Percentiles rank a stretch among this genome's conserved stretches.
Conservation (phyloP, 2,113 vertebrate species). For the Uria lomvia region DNA sequence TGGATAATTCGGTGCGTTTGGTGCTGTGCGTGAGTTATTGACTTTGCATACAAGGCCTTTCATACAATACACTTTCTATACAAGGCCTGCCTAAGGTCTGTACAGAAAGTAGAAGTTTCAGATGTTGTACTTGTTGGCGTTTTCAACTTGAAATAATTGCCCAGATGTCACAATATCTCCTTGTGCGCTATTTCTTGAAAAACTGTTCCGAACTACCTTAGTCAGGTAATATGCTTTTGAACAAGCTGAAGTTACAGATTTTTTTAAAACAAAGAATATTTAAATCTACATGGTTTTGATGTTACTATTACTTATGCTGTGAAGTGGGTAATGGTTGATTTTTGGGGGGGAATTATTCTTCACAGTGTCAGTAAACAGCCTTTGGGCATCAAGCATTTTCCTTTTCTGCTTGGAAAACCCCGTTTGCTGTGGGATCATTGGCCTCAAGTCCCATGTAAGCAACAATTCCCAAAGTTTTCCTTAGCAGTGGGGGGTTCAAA, state of each 20-base stretch:
- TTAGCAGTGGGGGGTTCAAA: background rate
- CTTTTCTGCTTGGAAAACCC: background rate
- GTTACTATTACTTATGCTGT: background rate
- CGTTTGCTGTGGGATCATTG: accelerated
- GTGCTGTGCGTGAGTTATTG: accelerated
- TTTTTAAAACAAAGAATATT: background rate
- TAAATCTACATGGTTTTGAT: background rate
- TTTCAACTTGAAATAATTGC: background rate
- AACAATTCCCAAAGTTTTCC: background rate
- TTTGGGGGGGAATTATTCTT: background rate
- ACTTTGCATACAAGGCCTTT: background rate
- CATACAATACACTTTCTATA: background rate
- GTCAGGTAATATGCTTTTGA: background rate
- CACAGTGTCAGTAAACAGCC: background rate
- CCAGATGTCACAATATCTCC: accelerated
- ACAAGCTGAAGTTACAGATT: background rate
- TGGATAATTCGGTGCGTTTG: accelerated
- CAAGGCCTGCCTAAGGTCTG: background rate
- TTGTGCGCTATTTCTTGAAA: background rate
- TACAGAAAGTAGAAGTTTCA: background rate
- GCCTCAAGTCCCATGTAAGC: background rate
- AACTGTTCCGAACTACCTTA: background rate
- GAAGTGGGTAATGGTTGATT: background rate
- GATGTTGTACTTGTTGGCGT: background rate
- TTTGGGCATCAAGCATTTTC: background rate